Conservation (phyloP, 2,113 vertebrate species). For the Callospermophilus lateralis region DNA sequence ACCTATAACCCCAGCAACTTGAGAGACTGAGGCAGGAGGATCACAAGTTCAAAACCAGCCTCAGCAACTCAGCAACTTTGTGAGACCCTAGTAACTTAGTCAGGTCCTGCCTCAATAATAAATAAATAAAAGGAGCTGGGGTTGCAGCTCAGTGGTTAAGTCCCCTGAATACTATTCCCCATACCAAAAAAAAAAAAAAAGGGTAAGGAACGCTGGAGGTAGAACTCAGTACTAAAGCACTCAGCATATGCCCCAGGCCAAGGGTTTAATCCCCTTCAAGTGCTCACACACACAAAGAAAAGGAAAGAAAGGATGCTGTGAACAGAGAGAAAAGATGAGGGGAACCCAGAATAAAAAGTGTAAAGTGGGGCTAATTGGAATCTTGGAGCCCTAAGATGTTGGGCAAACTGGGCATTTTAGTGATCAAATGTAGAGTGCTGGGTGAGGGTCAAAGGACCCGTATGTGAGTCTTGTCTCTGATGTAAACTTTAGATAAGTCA, state of each 20-base stretch:
- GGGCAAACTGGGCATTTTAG: neutral
- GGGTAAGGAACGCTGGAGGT: neutral
- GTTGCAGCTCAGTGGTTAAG: neutral
- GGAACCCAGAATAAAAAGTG: neutral
- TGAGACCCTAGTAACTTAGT: too few species aligned
- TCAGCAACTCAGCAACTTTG: too few species aligned
- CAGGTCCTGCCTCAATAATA: too few species aligned
- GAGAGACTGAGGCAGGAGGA: too few species aligned
- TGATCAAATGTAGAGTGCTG: neutral
- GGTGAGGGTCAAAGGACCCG: neutral
- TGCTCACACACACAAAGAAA: too few species aligned
- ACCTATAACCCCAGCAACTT: too few species aligned
- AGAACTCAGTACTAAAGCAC: too few species aligned
- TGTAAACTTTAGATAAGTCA: neutral
- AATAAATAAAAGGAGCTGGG: neutral
- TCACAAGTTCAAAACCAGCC: too few species aligned
- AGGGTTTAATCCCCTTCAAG: neutral
- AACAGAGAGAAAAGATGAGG: fast-evolving
- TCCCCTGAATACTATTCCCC: neutral
- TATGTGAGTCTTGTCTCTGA: constrained; percentile 4
- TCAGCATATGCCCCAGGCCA: neutral
- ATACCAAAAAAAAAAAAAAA: neutral
- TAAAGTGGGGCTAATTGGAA: neutral
- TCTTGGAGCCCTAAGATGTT: neutral
- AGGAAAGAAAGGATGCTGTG: neutral